Evolutionary conservation across 2,797 vertebrate genomes (phyloP).

Genomic region (Lateolabrax maculatus): DNA sequence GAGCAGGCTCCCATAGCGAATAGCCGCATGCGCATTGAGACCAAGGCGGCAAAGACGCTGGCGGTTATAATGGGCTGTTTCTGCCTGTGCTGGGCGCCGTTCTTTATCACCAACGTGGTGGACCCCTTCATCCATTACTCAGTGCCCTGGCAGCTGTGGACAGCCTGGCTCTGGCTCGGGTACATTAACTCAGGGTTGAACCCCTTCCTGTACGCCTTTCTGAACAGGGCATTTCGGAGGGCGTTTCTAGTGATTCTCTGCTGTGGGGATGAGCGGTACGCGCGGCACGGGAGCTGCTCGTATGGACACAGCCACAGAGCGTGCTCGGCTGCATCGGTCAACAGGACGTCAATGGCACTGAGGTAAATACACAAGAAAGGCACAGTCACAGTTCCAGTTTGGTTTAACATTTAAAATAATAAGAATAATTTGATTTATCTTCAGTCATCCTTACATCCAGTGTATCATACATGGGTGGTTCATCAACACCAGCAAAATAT

Average conservation of each 20-base stretch:
- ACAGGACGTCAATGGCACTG: slow-evolving; percentile 86
- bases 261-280: slow-evolving; percentile 84
- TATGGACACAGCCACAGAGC: slow-evolving; percentile 73
- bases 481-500: background rate
- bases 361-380: slow-evolving; percentile 75
- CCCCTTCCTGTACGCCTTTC: slow-evolving; percentile 89
- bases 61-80: slow-evolving; percentile 90
- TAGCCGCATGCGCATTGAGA: slow-evolving; percentile 87
- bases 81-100: slow-evolving; percentile 89
- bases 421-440: no score
- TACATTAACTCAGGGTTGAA: slow-evolving; percentile 90
- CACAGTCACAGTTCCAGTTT: slow-evolving; percentile 5
- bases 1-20: slow-evolving; percentile 62
- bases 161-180: slow-evolving; percentile 89
- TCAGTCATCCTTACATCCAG: no score
- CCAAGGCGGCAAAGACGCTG: slow-evolving; percentile 88
- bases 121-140: slow-evolving; percentile 89
- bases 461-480: background rate
- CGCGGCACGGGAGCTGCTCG: slow-evolving; percentile 78
- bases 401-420: no score
- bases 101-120: slow-evolving; percentile 89
- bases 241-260: slow-evolving; percentile 89
- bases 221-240: slow-evolving; percentile 88
- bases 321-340: slow-evolving; percentile 79
- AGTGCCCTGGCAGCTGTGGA: slow-evolving; percentile 89